Evolutionary conservation across 2,113 vertebrate species (phyloP).

Genomic region (Petrocephalus microphthalmus): DNA sequence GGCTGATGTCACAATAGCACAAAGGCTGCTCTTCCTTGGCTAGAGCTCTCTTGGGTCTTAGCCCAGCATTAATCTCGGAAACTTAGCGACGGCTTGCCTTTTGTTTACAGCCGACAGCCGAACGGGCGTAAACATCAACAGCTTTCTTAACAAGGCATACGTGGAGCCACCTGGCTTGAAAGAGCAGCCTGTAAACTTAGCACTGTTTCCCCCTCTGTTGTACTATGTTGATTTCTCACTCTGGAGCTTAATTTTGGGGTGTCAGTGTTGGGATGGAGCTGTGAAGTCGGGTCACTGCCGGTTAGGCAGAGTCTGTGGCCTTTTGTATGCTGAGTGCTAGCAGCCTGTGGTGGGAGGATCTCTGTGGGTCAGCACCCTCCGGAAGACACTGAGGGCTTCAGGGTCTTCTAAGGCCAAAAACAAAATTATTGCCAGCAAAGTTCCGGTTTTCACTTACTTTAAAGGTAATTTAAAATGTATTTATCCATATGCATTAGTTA

Average conservation of each 20-base stretch:
- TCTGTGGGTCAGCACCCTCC: not conserved
- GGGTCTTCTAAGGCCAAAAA: not conserved
- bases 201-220: not conserved
- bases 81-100: constrained; percentile 8
- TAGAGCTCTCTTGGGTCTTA: not conserved
- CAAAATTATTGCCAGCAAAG: not conserved
- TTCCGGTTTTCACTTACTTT: not conserved
- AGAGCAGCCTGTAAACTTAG: not conserved
- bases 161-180: not conserved
- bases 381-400: not conserved
- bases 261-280: not conserved
- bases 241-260: not conserved
- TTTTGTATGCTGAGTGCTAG: not conserved
- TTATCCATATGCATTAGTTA: not conserved
- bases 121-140: constrained; percentile 2
- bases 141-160: not conserved
- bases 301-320: not conserved
- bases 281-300: not conserved
- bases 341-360: not conserved
- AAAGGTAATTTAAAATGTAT: not conserved
- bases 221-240: not conserved
- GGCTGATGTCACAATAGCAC: not conserved
- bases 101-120: constrained; percentile 21
- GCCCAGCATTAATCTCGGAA: constrained; percentile 23
- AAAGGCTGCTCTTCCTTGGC: not conserved